Conservation (phyloP, 2,888 invertebrate species). For the Agelastica alni region DNA sequence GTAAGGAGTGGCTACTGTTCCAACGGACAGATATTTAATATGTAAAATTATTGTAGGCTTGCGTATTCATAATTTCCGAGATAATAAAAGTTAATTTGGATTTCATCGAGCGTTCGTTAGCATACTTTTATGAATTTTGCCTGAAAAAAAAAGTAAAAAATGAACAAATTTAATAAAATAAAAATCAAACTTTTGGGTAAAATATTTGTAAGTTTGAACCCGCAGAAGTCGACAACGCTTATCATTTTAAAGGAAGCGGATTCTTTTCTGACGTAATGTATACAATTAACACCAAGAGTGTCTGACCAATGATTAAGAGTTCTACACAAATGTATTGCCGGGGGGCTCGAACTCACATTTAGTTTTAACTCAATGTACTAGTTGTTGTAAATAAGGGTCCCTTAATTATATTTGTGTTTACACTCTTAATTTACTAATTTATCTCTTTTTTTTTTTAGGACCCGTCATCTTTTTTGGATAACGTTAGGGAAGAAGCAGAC, state of each 20-base stretch:
- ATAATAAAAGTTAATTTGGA: too few species aligned
- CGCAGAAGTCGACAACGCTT: too few species aligned
- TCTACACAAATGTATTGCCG: conserved; percentile 43
- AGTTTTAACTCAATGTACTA: too few species aligned
- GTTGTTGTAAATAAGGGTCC: conserved; percentile 29
- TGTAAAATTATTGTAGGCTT: too few species aligned
- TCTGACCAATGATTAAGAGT: conserved; percentile 40
- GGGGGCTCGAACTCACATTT: conserved; percentile 28
- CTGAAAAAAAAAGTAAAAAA: too few species aligned
- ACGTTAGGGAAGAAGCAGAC: background rate
- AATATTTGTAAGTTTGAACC: too few species aligned
- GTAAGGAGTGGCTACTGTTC: background rate
- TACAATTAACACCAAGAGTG: conserved; percentile 7
- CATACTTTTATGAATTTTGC: too few species aligned
- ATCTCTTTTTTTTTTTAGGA: conserved; percentile 41
- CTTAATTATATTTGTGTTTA: conserved; percentile 45
- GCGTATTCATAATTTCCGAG: too few species aligned
- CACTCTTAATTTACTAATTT: conserved; percentile 44
- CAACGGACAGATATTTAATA: too few species aligned
- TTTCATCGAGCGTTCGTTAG: too few species aligned
- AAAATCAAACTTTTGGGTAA: background rate
- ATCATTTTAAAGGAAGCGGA: too few species aligned
- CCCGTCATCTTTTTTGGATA: conserved; percentile 27
- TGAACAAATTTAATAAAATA: background rate
- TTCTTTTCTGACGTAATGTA: conserved; percentile 20